Evolutionary conservation across 2,113 vertebrate species (phyloP).

Genomic region (Atlantisia rogersi): DNA sequence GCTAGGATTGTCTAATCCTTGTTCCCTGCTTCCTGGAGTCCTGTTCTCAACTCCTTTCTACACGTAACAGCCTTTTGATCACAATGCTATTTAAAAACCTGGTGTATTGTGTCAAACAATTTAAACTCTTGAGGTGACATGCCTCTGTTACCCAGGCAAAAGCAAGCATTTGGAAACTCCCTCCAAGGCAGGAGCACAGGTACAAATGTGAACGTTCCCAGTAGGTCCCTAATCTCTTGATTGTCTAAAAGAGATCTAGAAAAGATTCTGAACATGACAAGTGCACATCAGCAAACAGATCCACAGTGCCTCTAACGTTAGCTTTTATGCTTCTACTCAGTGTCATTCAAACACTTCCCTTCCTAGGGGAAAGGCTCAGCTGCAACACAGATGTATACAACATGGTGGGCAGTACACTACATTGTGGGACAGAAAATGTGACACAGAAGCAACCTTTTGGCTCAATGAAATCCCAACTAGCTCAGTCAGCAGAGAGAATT

Average conservation of each 20-base stretch:
- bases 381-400: not conserved
- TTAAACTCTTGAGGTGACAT: not conserved
- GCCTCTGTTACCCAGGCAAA: not conserved
- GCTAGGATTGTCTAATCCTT: not conserved
- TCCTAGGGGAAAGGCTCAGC: not conserved
- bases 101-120: not conserved
- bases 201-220: not conserved
- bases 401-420: not conserved
- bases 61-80: not conserved
- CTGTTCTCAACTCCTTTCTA: not conserved
- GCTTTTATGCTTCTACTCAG: not conserved
- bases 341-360: not conserved
- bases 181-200: not conserved
- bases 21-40: not conserved
- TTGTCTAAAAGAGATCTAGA: not conserved
- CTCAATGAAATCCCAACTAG: not conserved
- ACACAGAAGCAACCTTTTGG: not conserved
- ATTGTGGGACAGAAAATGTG: not conserved
- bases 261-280: not conserved
- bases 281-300: not conserved
- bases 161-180: not conserved
- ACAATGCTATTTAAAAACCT: not conserved
- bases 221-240: not conserved
- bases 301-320: not conserved
- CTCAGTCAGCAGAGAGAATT: not conserved